Evolutionary conservation across 2,113 vertebrate species (phyloP), one percentile per base, ranked within the genome.

Genomic region (Oryzias celebensis): DNA sequence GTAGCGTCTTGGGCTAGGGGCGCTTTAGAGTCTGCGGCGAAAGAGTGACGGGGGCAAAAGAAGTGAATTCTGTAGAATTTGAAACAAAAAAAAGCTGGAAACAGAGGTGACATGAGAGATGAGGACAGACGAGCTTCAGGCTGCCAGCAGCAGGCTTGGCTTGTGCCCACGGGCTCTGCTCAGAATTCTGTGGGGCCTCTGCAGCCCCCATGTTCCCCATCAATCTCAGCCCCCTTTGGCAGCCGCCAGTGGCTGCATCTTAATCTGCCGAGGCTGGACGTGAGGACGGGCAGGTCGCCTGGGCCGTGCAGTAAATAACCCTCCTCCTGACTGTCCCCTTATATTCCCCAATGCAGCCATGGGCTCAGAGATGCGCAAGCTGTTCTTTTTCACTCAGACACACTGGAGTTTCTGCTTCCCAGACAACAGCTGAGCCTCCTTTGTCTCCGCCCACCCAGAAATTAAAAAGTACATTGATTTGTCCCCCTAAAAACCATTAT

Each of bases 251-350:
- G 77, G 75, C 82, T 85, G 88, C 88, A 90, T 88, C 85, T 86
- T 87, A 87, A 88, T 87, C 85, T 86, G 83, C 80, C 18, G 75
- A 71, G 80, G 82, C 65, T n/a, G 81, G 77, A 90, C 88, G 87
- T 88, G 85, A 90, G 86, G 88, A 90, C 87, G 67, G 85, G 81
- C 88, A 84, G 88, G 88, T 86, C 85, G 62, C 82, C 72, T 77
- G 83, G 80, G 83, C 78, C 49, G 23, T 2, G 65, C 72, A 83
- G 88, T 87, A 90, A 90, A 90, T 88, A 90, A 88, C 82, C 77
- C 74, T 68, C 56, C 85, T 78, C 79, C 81, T 69, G 58, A 83
- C 75, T 83, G 85, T 84, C 80, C 73, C 68, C 56, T 56, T 47
- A 49, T 68, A 68, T 68, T 73, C 73, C 74, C 75, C 45, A 17